Evolutionary conservation across 2,113 vertebrate genomes (phyloP), one percentile per base, ranked within the genome.

Genomic region (Apaloderma vittatum): DNA sequence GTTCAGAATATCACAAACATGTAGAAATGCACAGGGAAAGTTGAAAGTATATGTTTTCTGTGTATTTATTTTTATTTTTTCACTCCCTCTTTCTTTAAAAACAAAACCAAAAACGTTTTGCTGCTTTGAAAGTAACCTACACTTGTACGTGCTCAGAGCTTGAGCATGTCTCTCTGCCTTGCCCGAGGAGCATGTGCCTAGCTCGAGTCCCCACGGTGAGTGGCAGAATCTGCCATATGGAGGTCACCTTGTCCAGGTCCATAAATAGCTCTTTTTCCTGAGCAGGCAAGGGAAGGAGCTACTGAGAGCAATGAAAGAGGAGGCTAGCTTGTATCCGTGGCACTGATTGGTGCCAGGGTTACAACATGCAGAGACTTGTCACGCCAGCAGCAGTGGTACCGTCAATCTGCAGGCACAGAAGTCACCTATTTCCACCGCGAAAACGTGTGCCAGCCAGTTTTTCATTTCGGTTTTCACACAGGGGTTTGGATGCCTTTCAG

Each of bases 181-280:
- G 87, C 80, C 87, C 18, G 11, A 90, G 92, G 62, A 96, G 84
- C 86, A 91, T 85, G 93, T 93, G 83, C 78, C 92, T 23, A 11
- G 66, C 93, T 90, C 11, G 52, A 90, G 88, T 95, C 91, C 88
- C 94, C 79, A 93, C 27, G 27, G 94, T 48, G 94, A 95, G 90
- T 96, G 96, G 91, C 91, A 96, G 93, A 92, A 95, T 91, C 88
- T 93, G 81, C 96, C 96, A 95, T 96, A 97, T 94, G 93, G 94
- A 97, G 96, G 96, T 97, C 95, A 96, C 90, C 94, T 93, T 96
- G 94, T 75, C 94, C 92, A 81, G 95, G 94, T 91, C 95, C 97
- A 97, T 83, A 98, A 97, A 97, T 95, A 97, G 90, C 90, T 93
- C 89, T 70, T 94, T 94, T 93, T 92, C 87, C 86, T 91, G 67